A percentile compares a stretch with the other conserved stretches of the same genome.
phyloP scores from a whole-genome alignment of 2,797 vertebrate genomes.

The Coracias cyanogaster region DNA sequence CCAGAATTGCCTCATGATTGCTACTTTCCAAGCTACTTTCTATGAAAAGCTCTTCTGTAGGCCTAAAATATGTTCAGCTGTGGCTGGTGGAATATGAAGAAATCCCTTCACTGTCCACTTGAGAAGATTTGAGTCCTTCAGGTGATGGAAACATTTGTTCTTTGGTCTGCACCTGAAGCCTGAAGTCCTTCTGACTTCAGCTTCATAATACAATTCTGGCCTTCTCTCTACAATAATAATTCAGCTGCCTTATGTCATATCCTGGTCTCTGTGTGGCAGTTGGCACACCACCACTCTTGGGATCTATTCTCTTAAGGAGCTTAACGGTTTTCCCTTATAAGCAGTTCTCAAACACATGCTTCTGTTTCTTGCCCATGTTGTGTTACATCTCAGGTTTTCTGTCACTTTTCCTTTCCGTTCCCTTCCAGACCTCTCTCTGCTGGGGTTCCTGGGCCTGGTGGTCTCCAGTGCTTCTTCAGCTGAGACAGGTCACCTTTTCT shows the following conservation, averaged over 20 bases:
- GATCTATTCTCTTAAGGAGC: neutral
- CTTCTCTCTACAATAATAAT: neutral
- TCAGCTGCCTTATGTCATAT: neutral
- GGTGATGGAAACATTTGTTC: neutral
- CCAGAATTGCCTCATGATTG: neutral
- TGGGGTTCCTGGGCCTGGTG: neutral
- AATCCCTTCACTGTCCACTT: neutral
- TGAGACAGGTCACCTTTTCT: neutral
- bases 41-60: neutral
- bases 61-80: neutral
- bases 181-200: accelerated
- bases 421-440: neutral
- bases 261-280: neutral
- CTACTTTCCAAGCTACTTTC: neutral
- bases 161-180: neutral
- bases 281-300: neutral
- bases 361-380: neutral
- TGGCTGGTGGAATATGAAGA: neutral
- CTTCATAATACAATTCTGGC: neutral
- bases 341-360: neutral
- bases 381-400: neutral
- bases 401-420: neutral
- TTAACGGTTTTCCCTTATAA: neutral
- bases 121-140: neutral
- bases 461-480: neutral